Evolutionary conservation across 30 jellyfish, hydroid and myxozoan genomes (phyloP), one percentile per base, ranked within the genome.

Genomic region (Turritopsis dohrnii): DNA sequence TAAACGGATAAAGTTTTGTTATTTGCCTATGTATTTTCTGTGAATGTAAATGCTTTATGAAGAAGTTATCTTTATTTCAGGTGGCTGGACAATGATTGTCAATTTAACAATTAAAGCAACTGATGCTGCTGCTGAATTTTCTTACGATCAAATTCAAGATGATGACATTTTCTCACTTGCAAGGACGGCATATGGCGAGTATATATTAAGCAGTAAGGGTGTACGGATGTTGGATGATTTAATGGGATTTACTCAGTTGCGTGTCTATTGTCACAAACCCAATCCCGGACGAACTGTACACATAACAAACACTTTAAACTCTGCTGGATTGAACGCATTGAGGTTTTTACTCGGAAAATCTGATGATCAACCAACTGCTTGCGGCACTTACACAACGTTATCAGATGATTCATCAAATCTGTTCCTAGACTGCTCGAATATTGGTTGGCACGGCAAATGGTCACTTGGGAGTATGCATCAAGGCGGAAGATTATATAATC

Each of bases 201-300:
- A 41, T 13, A 3, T 41, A 41, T 13, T 41, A 13, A 41, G 60
- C 60, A 41, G 9, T 3, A 41, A 41, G 13, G 60, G 9, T 13
- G 60, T 13, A 13, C 60, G 60, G 13, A 41, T 41, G 60, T 41
- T 41, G 60, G 60, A 41, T 41, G 60, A 13, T 41, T 41, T 41
- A 3, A 5, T 3, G 60, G 60, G 13, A 41, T 69, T 69, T 21
- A 9, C 16, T 8, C 77, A 69, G 30, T 27, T 69, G 17, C 77
- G 77, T 8, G 16, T 69, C 22, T 69, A 69, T 1, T 69, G 77
- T 69, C 77, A 69, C 77, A 69, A 69, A 69, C 77, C 77, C 30
- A 9, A 27, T 69, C 77, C 9, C 77, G 77, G 77, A 0, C 28
- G 77, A 69, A 69, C 77, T 27, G 30, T 69, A 8, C 77, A 69